Base-by-base conservation (phyloP, 2,113 vertebrate genomes). In the Microcebus tavaratra region DNA sequence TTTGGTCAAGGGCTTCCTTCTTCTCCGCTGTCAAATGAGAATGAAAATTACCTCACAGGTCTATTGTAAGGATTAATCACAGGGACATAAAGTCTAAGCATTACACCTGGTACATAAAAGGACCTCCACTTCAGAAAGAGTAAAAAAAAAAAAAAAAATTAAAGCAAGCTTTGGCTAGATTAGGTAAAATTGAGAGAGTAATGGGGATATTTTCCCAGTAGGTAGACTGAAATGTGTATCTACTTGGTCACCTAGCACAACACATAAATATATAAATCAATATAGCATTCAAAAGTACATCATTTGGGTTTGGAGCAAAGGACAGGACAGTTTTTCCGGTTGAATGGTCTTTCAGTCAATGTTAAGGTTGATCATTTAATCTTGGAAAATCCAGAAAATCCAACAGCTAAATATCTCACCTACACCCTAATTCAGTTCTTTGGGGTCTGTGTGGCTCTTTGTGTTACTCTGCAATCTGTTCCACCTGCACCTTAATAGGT, bases 331-430 rank as follows among this genome's bases (percentile, higher is more conserved):
- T 92, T 96, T 96, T 93, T 93, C 82, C 87, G 82, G 90, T 72
- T 85, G 93, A 96, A 96, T 91, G 92, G 72, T 95, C 92, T 95
- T 96, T 97, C 95, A 70, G 36, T 96, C 87, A 68, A 3, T 27
- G 53, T 75, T 95, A 59, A 97, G 86, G 42, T 42, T 75, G 67
- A 85, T 97, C 90, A 97, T 80, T 27, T 85, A 98, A 98, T 96
- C 59, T 88, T 1, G 34, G 89, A 93, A 92, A 98, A 98, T 63
- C 48, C 97, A 98, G 96, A 96, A 96, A 97, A 98, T 93, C 96
- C 95, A 45, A 81, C 94, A 98, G 94, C 95, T 82, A 98, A 94
- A 83, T 65, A 88, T 95, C 95, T 90, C 95, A n/a, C 94, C 96
- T 96, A 59, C 88, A 25, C 50, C 34, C 63, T 92, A 90, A 88